Conservation (phyloP, 2,797 vertebrate genomes). For the Schizothorax lantsangensis region DNA sequence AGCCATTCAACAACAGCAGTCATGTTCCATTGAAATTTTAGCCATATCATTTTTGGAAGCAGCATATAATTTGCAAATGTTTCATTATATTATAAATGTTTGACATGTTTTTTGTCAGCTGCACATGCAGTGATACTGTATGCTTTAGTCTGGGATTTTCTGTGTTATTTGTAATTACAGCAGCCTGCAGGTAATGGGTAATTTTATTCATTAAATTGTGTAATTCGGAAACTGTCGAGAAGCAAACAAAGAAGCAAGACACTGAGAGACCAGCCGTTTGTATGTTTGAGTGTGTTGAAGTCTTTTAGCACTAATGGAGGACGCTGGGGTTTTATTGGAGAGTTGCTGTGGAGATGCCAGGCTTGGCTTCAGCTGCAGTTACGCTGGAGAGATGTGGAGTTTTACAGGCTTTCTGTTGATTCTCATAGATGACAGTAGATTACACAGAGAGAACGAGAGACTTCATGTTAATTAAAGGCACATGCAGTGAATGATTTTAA, state of each 20-base stretch:
- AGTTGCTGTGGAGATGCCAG: conserved; percentile 31
- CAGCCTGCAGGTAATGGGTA: not conserved
- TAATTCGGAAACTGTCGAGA: not conserved
- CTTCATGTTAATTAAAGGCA: conserved; percentile 39
- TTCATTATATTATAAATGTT: not conserved
- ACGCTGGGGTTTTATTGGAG: conserved; percentile 35
- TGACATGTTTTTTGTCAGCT: not conserved
- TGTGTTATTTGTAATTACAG: not conserved
- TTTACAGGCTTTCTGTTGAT: conserved; percentile 36
- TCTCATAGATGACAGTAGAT: conserved; percentile 37
- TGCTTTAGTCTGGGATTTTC: not conserved
- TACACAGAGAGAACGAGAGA: conserved; percentile 21
- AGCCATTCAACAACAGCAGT: not conserved
- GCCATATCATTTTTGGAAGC: not conserved
- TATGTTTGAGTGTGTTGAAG: not conserved
- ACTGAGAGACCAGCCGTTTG: not conserved
- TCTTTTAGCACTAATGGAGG: conserved; percentile 31
- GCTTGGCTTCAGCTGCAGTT: conserved; percentile 8
- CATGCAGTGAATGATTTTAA: conserved; percentile 4
- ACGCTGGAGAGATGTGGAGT: conserved; percentile 13
- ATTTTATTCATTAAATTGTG: conserved; percentile 25
- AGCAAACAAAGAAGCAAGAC: not conserved
- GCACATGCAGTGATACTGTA: too few relatives aligned
- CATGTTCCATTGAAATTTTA: not conserved
- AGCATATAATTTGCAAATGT: not conserved